Base-by-base conservation (phyloP, 2,888 invertebrate species). In the Caradrina kadenii region DNA sequence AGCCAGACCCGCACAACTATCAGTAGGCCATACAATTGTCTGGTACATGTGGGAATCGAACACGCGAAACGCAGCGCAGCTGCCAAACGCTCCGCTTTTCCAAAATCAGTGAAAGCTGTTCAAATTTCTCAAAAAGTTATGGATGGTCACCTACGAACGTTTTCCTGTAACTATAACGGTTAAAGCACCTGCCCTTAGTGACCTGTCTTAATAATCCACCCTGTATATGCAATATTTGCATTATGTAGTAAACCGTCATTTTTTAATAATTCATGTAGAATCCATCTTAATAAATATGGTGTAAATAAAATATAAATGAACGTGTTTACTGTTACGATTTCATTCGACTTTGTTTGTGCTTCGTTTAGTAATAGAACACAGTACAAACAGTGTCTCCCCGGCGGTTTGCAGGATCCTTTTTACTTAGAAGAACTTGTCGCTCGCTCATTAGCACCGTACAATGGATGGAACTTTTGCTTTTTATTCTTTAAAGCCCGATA, bases 401-500 rank as follows among this genome's bases (percentile, higher is more conserved):
- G 53, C 21, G 66, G 76, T 71, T 75, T 45, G 17, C 39, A n/a
- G 35, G 66, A 66, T 63, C 54, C 59, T 63, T 72, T 76, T 72
- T 63, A 72, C 72, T 76, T 60, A 76, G 58, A 74, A 58, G 22
- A 76, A 76, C 48, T 73, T 68, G 72, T 53, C 59, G 5, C 55
- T 26, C 53, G 49, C 76, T 76, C 68, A 68, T 76, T 68, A 76
- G 76, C 45, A 53, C 35, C 42, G 17, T 19, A 58, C 53, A 76
- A 76, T 73, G 63, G 58, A 76, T 73, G 45, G 35, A 73, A 73
- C 58, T 72, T 73, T 73, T 77, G 58, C 64, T 65, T 63, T 76
- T 73, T 78, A 70, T 56, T 74, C 48, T 54, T 66, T 63, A 74
- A 67, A 39, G 10, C 59, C 42, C 63, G 59, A 71, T 67, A 79